Percentiles rank a stretch among this genome's conserved stretches.
Conservation (phyloP, 2,113 vertebrate genomes). For the Alouatta palliata region DNA sequence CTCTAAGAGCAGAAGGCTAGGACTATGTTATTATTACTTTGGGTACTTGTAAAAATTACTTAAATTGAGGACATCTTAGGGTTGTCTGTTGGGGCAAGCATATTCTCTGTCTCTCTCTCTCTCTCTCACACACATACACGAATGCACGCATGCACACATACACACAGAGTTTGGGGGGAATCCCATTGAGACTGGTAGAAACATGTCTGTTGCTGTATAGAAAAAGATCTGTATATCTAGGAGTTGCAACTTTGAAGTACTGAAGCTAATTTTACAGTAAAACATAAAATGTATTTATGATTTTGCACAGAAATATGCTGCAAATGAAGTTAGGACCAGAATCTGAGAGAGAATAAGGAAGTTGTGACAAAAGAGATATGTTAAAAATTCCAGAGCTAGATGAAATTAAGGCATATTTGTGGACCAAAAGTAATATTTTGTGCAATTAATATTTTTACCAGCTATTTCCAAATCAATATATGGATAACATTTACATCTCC, state of each 20-base stretch:
- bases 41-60: not conserved
- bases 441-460: slow-evolving; percentile 48
- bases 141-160: not conserved
- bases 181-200: not conserved
- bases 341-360: not conserved
- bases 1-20: not conserved
- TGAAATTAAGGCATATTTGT: not conserved
- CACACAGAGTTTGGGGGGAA: too few relatives aligned
- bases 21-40: not conserved
- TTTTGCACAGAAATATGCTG: slow-evolving; percentile 14
- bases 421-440: not conserved
- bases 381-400: not conserved
- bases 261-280: not conserved
- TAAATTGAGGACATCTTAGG: not conserved
- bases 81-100: not conserved
- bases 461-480: not conserved
- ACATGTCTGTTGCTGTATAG: not conserved
- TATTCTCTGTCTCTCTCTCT: not conserved
- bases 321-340: not conserved
- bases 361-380: not conserved
- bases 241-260: not conserved
- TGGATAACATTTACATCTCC: not conserved
- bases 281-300: not conserved
- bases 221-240: not conserved
- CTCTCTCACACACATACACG: too few relatives aligned